Conservation (phyloP, 2,113 vertebrate genomes). For the Catharus minimus region DNA sequence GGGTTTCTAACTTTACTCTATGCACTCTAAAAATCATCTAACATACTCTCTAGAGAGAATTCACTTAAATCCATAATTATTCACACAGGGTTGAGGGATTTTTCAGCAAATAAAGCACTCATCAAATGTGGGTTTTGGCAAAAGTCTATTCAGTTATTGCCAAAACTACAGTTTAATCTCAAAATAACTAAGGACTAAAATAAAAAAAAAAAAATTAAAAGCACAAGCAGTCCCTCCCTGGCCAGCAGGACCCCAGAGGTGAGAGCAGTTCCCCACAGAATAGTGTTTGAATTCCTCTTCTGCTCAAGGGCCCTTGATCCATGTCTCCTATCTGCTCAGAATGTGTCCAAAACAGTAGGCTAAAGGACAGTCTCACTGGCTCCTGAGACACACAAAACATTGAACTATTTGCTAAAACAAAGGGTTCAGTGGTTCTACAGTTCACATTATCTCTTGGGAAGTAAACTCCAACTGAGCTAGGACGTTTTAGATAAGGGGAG, state of each 20-base stretch:
- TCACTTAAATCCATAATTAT: background rate
- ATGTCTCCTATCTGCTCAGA: background rate
- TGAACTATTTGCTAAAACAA: background rate
- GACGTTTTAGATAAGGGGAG: background rate
- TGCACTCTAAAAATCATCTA: background rate
- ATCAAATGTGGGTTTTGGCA: background rate
- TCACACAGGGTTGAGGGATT: background rate
- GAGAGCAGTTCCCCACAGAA: background rate
- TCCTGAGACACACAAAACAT: background rate
- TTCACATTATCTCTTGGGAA: constrained; percentile 18
- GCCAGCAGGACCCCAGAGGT: background rate
- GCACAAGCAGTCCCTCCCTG: background rate
- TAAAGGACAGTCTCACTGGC: background rate
- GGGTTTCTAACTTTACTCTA: background rate
- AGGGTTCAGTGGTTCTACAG: background rate
- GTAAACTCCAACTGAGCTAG: background rate
- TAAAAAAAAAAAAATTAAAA: background rate
- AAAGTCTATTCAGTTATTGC: background rate
- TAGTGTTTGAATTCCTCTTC: background rate
- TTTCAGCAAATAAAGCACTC: background rate
- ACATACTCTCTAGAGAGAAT: background rate
- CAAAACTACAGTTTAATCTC: background rate
- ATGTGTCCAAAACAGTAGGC: rapidly evolving
- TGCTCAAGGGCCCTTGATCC: background rate
- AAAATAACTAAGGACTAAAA: background rate